Evolutionary conservation across 37 sponge, comb jelly and placozoan genomes (phyloP), one percentile per base, ranked within the genome.

Genomic region (Theonella swinhoei): DNA sequence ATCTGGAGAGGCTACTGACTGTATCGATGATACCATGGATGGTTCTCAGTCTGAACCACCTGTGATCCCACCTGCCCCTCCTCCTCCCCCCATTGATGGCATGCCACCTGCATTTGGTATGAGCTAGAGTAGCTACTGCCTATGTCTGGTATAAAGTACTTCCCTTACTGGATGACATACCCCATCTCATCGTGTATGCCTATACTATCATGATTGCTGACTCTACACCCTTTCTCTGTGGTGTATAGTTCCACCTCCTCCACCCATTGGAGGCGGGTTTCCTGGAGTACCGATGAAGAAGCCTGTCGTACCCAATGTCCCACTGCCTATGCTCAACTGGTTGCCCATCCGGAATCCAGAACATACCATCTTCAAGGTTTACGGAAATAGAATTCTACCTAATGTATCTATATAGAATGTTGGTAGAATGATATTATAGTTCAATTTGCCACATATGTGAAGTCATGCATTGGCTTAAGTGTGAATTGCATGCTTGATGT

Each of bases 291-390:
- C 47, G 3, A 9, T 81, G 20, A 83, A 80, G 72, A 83, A 83
- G 23, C 79, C 87, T n/a, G 70, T 79, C 11, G 70, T 85, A 22
- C 81, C 93, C 4, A 88, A 81, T 25, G 89, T 88, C 20, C 88
- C 87, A 1, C 85, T 95, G 28, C 92, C 89, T 2, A 88, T 81
- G 77, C 47, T 95, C 71, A 91, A 95, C 79, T 95, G 95, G 95
- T 75, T 81, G 0, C 88, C 89, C 0, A 64, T 92, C 64, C 80
- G 66, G 67, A 88, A 80, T 68, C 77, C 86, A 14, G 78, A 79
- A 8, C 80, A 85, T 32, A 91, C 90, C 24, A 74, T 93, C 35
- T 93, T 93, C 77, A 82, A 87, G 83, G 91, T 91, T 47, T n/a
- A 5, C 29, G 5, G 5, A 23, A 23, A 29, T 11, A 58, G 60